These are phyloP conservation scores for Idris sp. DNA, from an alignment of 1,140 invertebrate species.

Conservation along the genomic window DNA sequence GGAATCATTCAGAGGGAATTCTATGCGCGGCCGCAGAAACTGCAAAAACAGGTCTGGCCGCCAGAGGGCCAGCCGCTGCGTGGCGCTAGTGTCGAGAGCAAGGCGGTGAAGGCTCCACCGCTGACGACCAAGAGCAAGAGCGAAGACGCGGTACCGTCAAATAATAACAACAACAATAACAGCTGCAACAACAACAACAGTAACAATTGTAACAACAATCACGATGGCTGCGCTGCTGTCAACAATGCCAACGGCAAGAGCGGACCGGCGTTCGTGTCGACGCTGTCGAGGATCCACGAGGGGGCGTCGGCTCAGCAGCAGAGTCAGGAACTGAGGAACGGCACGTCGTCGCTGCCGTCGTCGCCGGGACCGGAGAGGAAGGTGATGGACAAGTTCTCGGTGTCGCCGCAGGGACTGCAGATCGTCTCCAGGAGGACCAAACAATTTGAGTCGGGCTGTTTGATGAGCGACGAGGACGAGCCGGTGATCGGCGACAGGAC, in stretches of 20 bases:
- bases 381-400: constrained; percentile 77
- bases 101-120: neutral
- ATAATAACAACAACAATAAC: constrained; percentile 52
- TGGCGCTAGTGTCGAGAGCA: constrained; percentile 62
- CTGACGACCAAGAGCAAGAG: constrained; percentile 23
- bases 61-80: constrained; percentile 73
- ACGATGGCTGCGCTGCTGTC: constrained; percentile 26
- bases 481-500: constrained; percentile 80
- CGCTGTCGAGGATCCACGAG: constrained; percentile 82
- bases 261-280: constrained; percentile 79
- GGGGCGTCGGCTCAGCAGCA: constrained; percentile 77
- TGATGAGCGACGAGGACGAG: constrained; percentile 80
- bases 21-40: constrained; percentile 86
- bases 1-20: constrained; percentile 84
- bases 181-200: constrained; percentile 38
- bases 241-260: constrained; percentile 63
- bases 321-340: constrained; percentile 67
- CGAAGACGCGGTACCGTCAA: constrained; percentile 25
- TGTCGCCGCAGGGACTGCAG: constrained; percentile 79
- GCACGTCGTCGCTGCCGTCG: constrained; percentile 71
- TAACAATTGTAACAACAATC: constrained; percentile 52
- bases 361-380: constrained; percentile 73
- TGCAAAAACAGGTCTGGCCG: constrained; percentile 86
- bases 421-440: constrained; percentile 85
- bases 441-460: constrained; percentile 83